A percentile compares a stretch with the other conserved stretches of the same genome.
phyloP scores from a whole-genome alignment of 2,888 invertebrate genomes.

The Platynereis dumerilii region DNA sequence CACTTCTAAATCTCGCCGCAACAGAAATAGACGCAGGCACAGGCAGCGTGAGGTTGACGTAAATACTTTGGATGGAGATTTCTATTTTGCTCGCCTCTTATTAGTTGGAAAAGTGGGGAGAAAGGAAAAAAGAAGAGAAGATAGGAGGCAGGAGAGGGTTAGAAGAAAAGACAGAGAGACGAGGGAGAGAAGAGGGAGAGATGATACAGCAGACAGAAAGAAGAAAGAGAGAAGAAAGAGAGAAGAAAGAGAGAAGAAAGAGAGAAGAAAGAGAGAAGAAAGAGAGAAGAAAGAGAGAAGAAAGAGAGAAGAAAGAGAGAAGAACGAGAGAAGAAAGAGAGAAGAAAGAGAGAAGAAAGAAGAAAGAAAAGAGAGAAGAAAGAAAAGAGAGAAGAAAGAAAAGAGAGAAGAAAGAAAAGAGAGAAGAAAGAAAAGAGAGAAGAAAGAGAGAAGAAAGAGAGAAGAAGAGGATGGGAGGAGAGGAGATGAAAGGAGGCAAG shows the following conservation, averaged over 20 bases:
- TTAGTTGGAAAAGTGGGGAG: neutral
- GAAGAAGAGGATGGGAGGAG: too few relatives aligned
- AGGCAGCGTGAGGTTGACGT: slow-evolving; percentile 8
- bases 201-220: neutral
- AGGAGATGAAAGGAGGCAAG: too few relatives aligned
- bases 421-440: slow-evolving; percentile 1
- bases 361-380: slow-evolving; percentile 21
- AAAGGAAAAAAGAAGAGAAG: neutral
- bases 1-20: too few relatives aligned
- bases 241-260: neutral
- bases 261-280: neutral
- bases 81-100: too few relatives aligned
- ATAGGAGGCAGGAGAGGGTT: neutral
- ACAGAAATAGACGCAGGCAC: too few relatives aligned
- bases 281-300: neutral
- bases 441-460: neutral
- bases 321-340: neutral
- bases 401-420: slow-evolving; percentile 12
- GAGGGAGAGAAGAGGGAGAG: neutral
- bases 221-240: neutral
- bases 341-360: slow-evolving; percentile 11
- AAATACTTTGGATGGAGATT: slow-evolving; percentile 1
- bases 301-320: too few relatives aligned
- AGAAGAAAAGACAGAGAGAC: neutral
- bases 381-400: slow-evolving; percentile 10